These are phyloP conservation scores for Neosalanx taihuensis DNA, from an alignment of 2,797 vertebrate species.

Conservation along the genomic window DNA sequence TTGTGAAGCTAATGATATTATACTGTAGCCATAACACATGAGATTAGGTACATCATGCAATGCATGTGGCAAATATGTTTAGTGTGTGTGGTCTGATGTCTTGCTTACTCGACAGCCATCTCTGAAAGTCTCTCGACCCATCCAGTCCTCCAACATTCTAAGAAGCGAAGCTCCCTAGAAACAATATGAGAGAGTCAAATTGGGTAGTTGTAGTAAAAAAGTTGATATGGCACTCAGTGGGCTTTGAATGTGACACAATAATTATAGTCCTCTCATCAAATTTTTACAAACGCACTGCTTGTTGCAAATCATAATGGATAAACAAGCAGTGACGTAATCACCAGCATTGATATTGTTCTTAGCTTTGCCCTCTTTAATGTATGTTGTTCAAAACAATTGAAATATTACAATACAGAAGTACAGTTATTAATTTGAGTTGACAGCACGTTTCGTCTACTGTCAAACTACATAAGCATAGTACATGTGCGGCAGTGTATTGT, in stretches of 20 bases:
- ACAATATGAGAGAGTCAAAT: neutral
- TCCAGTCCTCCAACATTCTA: conserved; percentile 91
- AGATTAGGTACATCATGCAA: neutral
- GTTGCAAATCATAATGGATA: neutral
- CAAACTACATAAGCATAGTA: no score
- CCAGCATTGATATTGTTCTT: no score
- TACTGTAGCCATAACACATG: no score
- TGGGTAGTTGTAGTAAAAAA: neutral
- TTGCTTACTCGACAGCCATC: conserved; percentile 84
- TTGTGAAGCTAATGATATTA: no score
- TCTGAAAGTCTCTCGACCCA: conserved; percentile 81
- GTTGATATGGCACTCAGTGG: neutral
- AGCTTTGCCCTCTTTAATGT: neutral
- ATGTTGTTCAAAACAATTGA: no score
- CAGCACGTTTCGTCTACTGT: no score
- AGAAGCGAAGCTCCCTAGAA: conserved; percentile 89
- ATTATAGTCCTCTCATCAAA: no score
- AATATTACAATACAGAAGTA: no score
- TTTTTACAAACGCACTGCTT: neutral
- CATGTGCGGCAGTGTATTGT: neutral
- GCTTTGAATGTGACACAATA: no score
- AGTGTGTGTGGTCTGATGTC: neutral
- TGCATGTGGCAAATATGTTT: neutral
- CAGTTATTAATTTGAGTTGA: no score
- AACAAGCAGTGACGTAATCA: neutral